Evolutionary conservation across 2,797 vertebrate genomes (phyloP).

Genomic region (Anniella stebbinsi): DNA sequence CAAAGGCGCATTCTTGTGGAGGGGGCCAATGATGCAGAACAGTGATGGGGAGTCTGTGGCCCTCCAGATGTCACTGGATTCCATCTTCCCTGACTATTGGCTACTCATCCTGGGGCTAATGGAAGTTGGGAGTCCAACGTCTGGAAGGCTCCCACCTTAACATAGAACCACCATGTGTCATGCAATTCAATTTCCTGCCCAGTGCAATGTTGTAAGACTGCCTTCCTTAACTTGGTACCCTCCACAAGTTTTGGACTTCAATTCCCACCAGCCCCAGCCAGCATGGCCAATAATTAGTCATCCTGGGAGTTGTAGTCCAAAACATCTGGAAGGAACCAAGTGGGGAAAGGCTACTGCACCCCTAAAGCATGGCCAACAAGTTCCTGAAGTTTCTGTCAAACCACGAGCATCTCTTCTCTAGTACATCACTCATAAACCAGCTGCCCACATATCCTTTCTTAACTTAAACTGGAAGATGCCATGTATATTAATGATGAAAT

Average conservation of each 20-base stretch:
- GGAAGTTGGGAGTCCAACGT: not conserved
- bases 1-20: no score
- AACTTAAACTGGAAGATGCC: not conserved
- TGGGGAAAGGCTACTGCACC: not conserved
- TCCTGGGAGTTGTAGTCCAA: no score
- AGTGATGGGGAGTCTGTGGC: not conserved
- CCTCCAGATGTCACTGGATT: not conserved
- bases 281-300: no score
- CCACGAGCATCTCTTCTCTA: not conserved
- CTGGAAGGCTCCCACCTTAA: not conserved
- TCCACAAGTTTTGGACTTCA: no score
- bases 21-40: not conserved
- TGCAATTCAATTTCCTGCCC: no score
- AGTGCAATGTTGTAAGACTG: not conserved
- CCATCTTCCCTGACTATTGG: not conserved
- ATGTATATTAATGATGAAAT: not conserved
- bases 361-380: not conserved
- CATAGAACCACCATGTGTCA: no score
- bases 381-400: no score
- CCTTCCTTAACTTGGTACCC: no score
- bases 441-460: not conserved
- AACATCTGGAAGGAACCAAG: not conserved
- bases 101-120: no score
- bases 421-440: not conserved
- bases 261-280: no score